Conservation (phyloP, 2,888 invertebrate genomes). For the Lamellibrachia columna region DNA sequence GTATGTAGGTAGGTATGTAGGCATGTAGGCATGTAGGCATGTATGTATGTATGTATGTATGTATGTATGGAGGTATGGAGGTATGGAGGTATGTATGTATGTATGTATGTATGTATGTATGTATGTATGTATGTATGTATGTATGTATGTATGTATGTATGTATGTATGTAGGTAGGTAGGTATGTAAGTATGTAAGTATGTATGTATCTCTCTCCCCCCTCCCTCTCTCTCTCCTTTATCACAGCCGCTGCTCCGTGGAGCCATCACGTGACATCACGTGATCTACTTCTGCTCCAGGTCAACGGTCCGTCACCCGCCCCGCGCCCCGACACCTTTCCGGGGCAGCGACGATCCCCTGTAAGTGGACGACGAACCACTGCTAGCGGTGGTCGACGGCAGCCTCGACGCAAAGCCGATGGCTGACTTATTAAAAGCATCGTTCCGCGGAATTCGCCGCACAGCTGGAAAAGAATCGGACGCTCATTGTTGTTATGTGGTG, state of each 20-base stretch:
- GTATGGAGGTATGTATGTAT: too few species aligned
- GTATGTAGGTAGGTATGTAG: neutral
- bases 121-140: neutral
- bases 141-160: neutral
- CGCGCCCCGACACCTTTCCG: neutral
- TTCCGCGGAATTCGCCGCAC: neutral
- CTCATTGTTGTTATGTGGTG: neutral
- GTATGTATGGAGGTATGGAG: too few species aligned
- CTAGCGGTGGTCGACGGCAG: neutral
- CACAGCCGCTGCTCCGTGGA: neutral
- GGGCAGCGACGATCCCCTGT: conserved; percentile 5
- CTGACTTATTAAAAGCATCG: neutral
- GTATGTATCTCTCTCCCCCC: neutral
- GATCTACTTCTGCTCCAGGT: conserved; percentile 16
- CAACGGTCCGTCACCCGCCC: neutral
- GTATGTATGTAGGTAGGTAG: neutral
- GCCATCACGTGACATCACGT: conserved; percentile 16
- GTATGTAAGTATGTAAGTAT: neutral
- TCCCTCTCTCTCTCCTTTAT: neutral
- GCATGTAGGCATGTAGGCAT: too few species aligned
- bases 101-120: neutral
- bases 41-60: too few species aligned
- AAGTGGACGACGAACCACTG: neutral
- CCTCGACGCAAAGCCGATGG: neutral
- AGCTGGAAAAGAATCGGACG: conserved; percentile 1